A percentile compares a stretch with the other conserved stretches of the same genome.
phyloP scores from a whole-genome alignment of 2,113 vertebrate genomes.

The Pollachius pollachius region DNA sequence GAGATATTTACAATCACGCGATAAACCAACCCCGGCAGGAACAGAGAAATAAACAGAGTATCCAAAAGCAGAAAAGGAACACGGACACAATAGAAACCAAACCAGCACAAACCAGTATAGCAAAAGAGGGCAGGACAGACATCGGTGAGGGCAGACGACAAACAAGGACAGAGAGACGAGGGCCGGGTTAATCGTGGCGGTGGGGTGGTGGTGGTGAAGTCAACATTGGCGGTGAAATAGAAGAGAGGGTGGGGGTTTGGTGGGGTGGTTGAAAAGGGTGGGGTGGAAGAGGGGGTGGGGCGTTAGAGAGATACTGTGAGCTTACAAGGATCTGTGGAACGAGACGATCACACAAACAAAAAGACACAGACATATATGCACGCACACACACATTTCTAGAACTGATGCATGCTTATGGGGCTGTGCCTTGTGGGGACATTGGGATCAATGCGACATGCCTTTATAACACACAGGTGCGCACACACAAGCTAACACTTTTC shows the following conservation, averaged over 20 bases:
- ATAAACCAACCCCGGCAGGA: neutral
- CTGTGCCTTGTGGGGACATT: too few relatives aligned
- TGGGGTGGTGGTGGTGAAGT: conserved; percentile 1
- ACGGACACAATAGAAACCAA: too few relatives aligned
- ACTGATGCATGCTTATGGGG: too few relatives aligned
- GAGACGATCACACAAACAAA: conserved; percentile 1
- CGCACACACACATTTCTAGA: conserved; percentile 1
- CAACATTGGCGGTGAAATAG: neutral
- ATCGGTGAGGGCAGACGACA: neutral
- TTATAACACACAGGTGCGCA: neutral
- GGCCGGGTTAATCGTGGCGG: neutral
- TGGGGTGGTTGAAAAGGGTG: neutral
- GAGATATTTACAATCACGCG: too few relatives aligned
- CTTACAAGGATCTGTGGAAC: conserved; percentile 24
- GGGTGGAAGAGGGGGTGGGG: neutral
- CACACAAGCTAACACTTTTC: conserved; percentile 10
- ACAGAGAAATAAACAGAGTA: conserved; percentile 13
- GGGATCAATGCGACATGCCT: too few relatives aligned
- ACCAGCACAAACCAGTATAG: too few relatives aligned
- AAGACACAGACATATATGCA: conserved; percentile 2
- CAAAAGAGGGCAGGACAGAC: conserved; percentile 55
- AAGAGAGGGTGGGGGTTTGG: neutral
- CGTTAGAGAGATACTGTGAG: conserved; percentile 24
- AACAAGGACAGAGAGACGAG: neutral
- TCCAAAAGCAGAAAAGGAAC: neutral